A percentile compares a stretch with the other conserved stretches of the same genome.
These are phyloP conservation scores for Sinocyclocheilus anshuiensis DNA, from an alignment of 2,113 vertebrate species.

Conservation along the genomic window DNA sequence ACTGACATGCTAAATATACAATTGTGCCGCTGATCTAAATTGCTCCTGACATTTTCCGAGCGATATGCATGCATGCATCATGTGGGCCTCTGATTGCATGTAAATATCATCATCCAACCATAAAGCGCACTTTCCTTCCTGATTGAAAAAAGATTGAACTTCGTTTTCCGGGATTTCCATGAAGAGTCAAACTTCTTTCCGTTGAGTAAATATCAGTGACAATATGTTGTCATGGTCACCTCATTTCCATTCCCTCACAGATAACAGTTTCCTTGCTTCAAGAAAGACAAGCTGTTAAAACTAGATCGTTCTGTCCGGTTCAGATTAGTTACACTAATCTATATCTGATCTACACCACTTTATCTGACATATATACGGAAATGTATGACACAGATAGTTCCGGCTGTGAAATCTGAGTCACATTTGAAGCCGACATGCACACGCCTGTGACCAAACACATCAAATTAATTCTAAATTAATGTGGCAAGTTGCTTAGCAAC, in stretches of 20 bases:
- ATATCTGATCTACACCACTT: neutral
- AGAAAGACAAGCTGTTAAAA: constrained; percentile 16
- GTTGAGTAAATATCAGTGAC: neutral
- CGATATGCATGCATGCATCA: constrained; percentile 36
- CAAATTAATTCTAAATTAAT: neutral
- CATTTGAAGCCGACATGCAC: neutral
- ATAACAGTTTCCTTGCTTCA: constrained; percentile 1
- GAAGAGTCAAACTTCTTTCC: constrained; percentile 21
- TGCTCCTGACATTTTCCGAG: constrained; percentile 22
- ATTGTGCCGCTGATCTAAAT: constrained; percentile 21
- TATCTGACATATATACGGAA: neutral
- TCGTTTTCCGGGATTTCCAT: constrained; percentile 35
- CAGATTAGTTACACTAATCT: constrained; percentile 12
- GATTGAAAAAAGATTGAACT: constrained; percentile 23
- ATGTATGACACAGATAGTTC: constrained; percentile 11
- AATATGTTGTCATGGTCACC: constrained; percentile 19
- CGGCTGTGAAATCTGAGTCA: neutral
- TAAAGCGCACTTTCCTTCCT: constrained; percentile 39
- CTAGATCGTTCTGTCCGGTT: neutral
- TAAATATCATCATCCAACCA: constrained; percentile 52
- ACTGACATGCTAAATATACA: constrained; percentile 33
- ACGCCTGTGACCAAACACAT: neutral
- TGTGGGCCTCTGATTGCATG: constrained; percentile 49
- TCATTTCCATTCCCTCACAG: constrained; percentile 26
- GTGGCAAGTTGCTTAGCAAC: neutral